Conservation (phyloP, 2,888 invertebrate genomes). For the Dromius quadrimaculatus region DNA sequence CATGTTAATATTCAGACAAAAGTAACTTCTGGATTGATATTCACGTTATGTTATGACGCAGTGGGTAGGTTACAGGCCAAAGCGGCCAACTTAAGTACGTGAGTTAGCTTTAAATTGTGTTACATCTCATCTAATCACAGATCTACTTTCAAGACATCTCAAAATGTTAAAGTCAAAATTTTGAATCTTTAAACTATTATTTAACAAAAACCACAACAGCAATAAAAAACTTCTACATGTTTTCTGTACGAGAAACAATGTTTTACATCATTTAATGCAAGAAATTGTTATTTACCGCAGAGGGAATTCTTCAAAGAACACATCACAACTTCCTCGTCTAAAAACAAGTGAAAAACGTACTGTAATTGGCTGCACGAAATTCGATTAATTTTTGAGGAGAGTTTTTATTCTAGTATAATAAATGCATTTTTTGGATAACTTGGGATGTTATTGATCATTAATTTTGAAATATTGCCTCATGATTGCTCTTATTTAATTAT, state of each 20-base stretch:
- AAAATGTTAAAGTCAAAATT: neutral
- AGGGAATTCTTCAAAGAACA: neutral
- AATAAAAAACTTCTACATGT: slow-evolving; percentile 12
- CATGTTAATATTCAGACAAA: neutral
- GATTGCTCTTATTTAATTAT: too few relatives aligned
- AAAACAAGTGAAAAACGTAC: neutral
- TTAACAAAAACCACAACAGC: slow-evolving; percentile 11
- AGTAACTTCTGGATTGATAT: slow-evolving; percentile 17
- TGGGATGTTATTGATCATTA: neutral
- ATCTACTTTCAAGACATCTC: neutral
- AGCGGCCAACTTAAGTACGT: slow-evolving; percentile 18
- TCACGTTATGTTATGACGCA: slow-evolving; percentile 26
- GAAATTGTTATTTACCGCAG: slow-evolving; percentile 2
- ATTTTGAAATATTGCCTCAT: neutral
- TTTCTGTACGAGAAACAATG: neutral
- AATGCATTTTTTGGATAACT: neutral
- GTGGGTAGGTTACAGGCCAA: slow-evolving; percentile 4
- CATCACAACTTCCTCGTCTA: neutral
- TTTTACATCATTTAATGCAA: neutral
- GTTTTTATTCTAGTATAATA: neutral
- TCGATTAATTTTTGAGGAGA: neutral
- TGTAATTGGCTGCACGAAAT: slow-evolving; percentile 4
- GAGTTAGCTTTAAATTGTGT: slow-evolving; percentile 28
- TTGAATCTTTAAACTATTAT: neutral
- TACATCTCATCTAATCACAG: slow-evolving; percentile 30